Evolutionary conservation across 2,888 invertebrate species (phyloP).

Genomic region (Agrochola litura): DNA sequence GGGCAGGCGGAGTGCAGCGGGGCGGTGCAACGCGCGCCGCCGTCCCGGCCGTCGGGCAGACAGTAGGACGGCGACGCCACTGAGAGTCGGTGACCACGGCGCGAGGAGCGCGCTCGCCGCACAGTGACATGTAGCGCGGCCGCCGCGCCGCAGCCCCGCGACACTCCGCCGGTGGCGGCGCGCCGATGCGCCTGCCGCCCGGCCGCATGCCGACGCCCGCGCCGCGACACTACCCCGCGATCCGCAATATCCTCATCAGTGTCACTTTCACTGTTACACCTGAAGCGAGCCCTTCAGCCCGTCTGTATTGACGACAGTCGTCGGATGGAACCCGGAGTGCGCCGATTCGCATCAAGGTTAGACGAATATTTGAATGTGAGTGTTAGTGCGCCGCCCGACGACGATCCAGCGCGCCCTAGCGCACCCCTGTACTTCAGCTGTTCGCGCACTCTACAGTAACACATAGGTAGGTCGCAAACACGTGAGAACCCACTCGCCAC

Average conservation of each 20-base stretch:
- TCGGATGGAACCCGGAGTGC: slow-evolving; percentile 90
- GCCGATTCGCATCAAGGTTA: slow-evolving; percentile 90
- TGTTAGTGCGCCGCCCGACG: slow-evolving; percentile 86
- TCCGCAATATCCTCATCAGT: slow-evolving; percentile 75
- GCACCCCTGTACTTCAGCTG: slow-evolving; percentile 82
- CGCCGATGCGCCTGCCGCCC: slow-evolving; percentile 88
- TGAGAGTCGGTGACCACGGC: slow-evolving; percentile 90
- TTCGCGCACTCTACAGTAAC: slow-evolving; percentile 80
- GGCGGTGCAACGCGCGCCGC: slow-evolving; percentile 90
- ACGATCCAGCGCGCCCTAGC: slow-evolving; percentile 79
- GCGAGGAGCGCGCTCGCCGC: slow-evolving; percentile 89
- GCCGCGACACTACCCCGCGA: slow-evolving; percentile 76
- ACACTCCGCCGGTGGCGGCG: slow-evolving; percentile 87
- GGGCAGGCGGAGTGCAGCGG: slow-evolving; percentile 90
- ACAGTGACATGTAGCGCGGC: slow-evolving; percentile 89
- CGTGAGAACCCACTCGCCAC: slow-evolving; percentile 79
- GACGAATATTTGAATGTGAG: slow-evolving; percentile 89
- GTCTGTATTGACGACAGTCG: slow-evolving; percentile 87
- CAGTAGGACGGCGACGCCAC: slow-evolving; percentile 91
- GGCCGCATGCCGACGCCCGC: slow-evolving; percentile 83
- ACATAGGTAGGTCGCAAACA: slow-evolving; percentile 85
- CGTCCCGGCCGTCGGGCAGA: slow-evolving; percentile 87
- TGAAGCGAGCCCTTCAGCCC: slow-evolving; percentile 88
- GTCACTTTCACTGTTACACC: slow-evolving; percentile 82
- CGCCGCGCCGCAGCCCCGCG: slow-evolving; percentile 88